Base-by-base conservation (phyloP, 1,140 invertebrate species). In the Maniola jurtina region DNA sequence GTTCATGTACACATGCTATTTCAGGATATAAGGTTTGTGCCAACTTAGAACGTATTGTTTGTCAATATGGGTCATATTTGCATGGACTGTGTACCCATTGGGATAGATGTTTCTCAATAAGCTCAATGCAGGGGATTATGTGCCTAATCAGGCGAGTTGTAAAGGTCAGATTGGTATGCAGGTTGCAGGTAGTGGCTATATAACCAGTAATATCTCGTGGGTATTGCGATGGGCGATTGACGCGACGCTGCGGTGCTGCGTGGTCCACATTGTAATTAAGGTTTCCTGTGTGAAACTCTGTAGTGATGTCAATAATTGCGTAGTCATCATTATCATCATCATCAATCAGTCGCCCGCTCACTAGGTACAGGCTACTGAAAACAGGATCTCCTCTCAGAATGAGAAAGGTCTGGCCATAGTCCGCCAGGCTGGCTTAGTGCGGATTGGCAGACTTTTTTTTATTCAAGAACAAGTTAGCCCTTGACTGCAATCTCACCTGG, bases 211-310 rank as follows among this genome's bases (percentile, higher is more conserved):
- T 6, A 35, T 55, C 52, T 55, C 52, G 33, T 35, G 52, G 52
- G 52, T 55, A 55, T 55, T 34, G 52, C 48, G 52, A 55, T 1
- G 1, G 1, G 6, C n/a, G 3, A 50, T 15, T 25, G 25, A 25
- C n/a, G 8, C 14, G 47, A 15, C 14, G 48, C 48, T n/a, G 5
- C 52, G 33, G 33, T 55, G 25, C 52, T 35, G 47, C 47, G 47
- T 50, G 52, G 4, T 35, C 52, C 34, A 55, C 33, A 55, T 55
- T 55, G 52, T 13, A 5, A 35, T 55, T 34, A 55, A 55, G 52
- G 33, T 16, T 55, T 55, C 52, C 52, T 55, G 52, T 54, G 50
- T 55, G 52, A 55, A 55, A 55, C 52, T 55, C 34, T 35, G 33
- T 35, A 35, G 34, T 55, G 52, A 25, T 14, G 48, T 50, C 13